Evolutionary conservation across 35 echinoderm and acorn worm genomes (phyloP), one percentile per base, ranked within the genome.

Genomic region (Ophioderma brevispina): DNA sequence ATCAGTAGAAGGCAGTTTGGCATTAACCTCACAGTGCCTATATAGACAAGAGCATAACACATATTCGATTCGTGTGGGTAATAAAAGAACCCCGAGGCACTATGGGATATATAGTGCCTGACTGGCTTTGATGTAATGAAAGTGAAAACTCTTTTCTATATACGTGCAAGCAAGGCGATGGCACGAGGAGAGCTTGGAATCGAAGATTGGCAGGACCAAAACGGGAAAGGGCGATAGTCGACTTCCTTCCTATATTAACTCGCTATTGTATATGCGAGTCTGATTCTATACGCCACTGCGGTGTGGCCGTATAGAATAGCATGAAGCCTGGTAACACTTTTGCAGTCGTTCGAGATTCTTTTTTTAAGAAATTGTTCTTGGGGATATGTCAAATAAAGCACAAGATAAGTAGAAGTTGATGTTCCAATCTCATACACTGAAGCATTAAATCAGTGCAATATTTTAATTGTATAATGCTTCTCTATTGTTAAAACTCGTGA

Each of bases 231-330:
- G 28, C 59, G 59, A 70, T 70, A 70, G 59, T 70, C 23, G n/a
- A 70, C 59, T 70, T 70, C 59, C 59, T 70, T 70, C 59, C 59
- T 70, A 70, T 70, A 70, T 70, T 70, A 70, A 70, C 59, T 70
- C 23, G 59, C 17, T 25, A 70, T 70, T 70, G 59, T 70, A 70
- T 70, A 70, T 25, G 59, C 59, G 10, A 30, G 41, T 46, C 41
- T 46, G 5, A 46, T 15, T 8, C 59, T 70, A 70, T 70, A 13
- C 59, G 59, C 28, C 59, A 70, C 5, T 46, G 41, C 41, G 4
- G 17, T 46, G 41, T 46, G 41, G 17, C 41, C 41, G 41, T 46
- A 46, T 46, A 46, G 41, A 8, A 46, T 46, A 46, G 5, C 41
- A 46, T 46, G 41, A 8, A 46, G 41, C n/a, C n/a, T n/a, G n/a